These are phyloP conservation scores for Himantopus leucocephalus DNA, from an alignment of 2,113 vertebrate genomes.

Conservation along the genomic window DNA sequence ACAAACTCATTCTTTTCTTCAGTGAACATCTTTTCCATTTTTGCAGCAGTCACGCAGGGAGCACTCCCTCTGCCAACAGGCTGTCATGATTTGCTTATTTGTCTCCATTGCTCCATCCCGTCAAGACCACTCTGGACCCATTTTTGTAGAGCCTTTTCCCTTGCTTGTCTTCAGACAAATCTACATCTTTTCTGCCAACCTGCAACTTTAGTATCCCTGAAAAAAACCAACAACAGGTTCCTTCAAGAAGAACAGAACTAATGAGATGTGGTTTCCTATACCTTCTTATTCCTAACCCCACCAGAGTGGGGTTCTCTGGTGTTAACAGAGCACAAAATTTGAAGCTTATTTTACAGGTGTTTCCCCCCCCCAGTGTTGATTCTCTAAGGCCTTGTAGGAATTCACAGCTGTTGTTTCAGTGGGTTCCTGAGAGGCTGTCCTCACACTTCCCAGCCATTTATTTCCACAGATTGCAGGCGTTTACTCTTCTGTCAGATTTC, in stretches of 20 bases:
- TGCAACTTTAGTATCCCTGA: not conserved
- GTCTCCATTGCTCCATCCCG: not conserved
- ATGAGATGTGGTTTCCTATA: not conserved
- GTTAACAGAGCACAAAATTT: not conserved
- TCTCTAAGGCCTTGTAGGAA: not conserved
- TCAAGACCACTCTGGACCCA: not conserved
- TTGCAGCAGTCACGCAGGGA: not conserved
- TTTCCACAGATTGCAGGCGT: not conserved
- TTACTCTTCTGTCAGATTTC: not conserved
- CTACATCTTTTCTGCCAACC: not conserved
- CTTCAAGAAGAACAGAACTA: not conserved
- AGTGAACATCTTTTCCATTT: not conserved
- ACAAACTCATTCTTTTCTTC: not conserved
- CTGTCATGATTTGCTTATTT: not conserved
- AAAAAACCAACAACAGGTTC: not conserved
- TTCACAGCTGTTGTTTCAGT: not conserved
- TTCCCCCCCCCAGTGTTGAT: not conserved
- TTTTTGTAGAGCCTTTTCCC: not conserved
- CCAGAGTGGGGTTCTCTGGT: not conserved
- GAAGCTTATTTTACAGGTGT: not conserved
- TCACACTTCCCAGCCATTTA: not conserved
- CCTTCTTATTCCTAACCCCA: not conserved
- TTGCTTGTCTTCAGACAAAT: not conserved
- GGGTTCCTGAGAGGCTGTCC: not conserved
- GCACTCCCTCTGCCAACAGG: not conserved